Percentiles rank a stretch among this genome's conserved stretches.
Conservation (phyloP, 2,797 vertebrate species). For the Garrulus glandarius region DNA sequence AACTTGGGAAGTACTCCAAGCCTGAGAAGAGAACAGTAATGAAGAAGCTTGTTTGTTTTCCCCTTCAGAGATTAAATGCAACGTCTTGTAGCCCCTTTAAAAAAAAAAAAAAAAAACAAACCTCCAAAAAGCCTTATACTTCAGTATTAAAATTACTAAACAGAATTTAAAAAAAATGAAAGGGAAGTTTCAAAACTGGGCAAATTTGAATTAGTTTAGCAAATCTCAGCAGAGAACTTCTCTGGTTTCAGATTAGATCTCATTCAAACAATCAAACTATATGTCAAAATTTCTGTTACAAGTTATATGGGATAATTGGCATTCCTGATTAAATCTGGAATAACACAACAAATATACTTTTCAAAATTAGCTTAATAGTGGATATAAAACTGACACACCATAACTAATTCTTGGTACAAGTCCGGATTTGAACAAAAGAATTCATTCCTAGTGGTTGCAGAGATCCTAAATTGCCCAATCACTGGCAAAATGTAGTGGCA, state of each 20-base stretch:
- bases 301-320: not conserved
- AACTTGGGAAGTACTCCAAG: not conserved
- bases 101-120: too few species aligned
- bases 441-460: not conserved
- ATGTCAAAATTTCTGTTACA: not conserved
- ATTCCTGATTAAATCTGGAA: not conserved
- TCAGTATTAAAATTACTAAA: not conserved
- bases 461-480: not conserved
- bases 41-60: not conserved
- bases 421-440: not conserved
- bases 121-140: not conserved
- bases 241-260: not conserved
- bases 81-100: not conserved
- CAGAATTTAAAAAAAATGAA: not conserved
- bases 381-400: not conserved
- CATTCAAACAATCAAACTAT: not conserved
- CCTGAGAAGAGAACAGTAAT: not conserved
- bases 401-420: not conserved
- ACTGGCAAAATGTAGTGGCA: not conserved
- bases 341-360: not conserved
- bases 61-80: not conserved
- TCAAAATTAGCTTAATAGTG: not conserved
- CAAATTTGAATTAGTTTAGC: not conserved
- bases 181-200: not conserved
- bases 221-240: not conserved